phyloP scores from a whole-genome alignment of 2,797 vertebrate species.

The Chelonia mydas region DNA sequence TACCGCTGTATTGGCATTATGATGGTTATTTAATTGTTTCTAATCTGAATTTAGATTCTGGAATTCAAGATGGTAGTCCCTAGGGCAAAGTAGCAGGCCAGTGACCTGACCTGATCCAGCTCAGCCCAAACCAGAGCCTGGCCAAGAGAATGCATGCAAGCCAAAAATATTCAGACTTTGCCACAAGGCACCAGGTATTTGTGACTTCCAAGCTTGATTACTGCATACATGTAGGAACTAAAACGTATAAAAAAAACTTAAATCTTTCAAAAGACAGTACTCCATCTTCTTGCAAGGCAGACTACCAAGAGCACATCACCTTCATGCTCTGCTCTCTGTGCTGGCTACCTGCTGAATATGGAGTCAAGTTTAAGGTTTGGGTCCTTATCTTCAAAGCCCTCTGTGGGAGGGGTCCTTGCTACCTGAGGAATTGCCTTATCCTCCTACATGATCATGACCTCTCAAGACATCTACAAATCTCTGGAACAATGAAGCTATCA shows the following conservation, averaged over 20 bases:
- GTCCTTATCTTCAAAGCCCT: slow-evolving; percentile 4
- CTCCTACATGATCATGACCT: background rate
- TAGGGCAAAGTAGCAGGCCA: background rate
- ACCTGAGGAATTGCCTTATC: background rate
- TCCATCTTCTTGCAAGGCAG: background rate
- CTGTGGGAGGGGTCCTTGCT: background rate
- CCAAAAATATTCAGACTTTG: background rate
- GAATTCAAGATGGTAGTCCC: rapidly evolving
- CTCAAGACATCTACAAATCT: background rate
- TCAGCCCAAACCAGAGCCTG: background rate
- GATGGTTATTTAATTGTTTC: background rate
- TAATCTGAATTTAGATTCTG: background rate
- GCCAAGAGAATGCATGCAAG: background rate
- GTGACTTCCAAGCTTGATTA: background rate
- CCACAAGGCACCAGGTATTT: background rate
- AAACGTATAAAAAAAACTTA: slow-evolving; percentile 9
- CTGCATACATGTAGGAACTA: background rate
- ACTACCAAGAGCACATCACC: background rate
- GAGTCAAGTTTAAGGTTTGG: background rate
- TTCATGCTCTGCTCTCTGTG: background rate
- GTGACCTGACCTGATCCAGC: background rate
- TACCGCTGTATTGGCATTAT: background rate
- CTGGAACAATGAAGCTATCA: background rate
- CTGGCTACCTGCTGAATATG: background rate
- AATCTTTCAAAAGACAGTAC: background rate